Conservation (phyloP, 2,113 vertebrate genomes). For the Talpa occidentalis region DNA sequence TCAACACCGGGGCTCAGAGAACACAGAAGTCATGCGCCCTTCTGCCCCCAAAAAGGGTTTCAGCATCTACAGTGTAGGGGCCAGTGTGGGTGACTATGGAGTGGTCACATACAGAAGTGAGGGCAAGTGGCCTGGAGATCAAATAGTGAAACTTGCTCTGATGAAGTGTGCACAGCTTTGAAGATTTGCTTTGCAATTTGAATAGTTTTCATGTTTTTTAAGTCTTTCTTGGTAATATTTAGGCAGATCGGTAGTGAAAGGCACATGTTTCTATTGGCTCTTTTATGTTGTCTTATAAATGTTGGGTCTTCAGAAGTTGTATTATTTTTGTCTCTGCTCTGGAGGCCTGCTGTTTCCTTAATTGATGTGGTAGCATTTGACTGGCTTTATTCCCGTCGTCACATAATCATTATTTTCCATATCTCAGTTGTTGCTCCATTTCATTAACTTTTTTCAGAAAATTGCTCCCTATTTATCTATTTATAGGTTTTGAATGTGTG, state of each 20-base stretch:
- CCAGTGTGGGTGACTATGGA: accelerated
- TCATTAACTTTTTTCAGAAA: conserved; percentile 82
- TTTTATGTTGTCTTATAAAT: conserved; percentile 75
- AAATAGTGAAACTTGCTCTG: neutral
- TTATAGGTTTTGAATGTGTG: conserved; percentile 79
- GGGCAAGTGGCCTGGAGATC: neutral
- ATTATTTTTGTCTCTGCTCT: conserved; percentile 77
- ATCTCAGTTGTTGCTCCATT: conserved; percentile 81
- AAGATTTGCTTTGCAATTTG: conserved; percentile 52
- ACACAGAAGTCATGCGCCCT: neutral
- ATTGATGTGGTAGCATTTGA: conserved; percentile 79
- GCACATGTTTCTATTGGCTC: conserved; percentile 62
- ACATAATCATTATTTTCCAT: conserved; percentile 80
- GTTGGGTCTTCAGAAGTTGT: conserved; percentile 76
- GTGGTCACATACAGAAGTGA: neutral
- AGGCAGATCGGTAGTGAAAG: conserved; percentile 67
- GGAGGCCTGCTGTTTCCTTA: conserved; percentile 79
- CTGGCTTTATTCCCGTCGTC: conserved; percentile 74
- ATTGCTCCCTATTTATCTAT: conserved; percentile 79
- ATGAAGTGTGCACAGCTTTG: neutral
- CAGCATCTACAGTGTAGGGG: neutral
- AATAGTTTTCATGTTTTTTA: conserved; percentile 47
- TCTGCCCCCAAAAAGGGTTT: neutral
- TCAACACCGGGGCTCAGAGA: neutral
- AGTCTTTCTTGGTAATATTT: conserved; percentile 20